Conservation (phyloP, 2,888 invertebrate genomes). For the Dascillus cervinus region DNA sequence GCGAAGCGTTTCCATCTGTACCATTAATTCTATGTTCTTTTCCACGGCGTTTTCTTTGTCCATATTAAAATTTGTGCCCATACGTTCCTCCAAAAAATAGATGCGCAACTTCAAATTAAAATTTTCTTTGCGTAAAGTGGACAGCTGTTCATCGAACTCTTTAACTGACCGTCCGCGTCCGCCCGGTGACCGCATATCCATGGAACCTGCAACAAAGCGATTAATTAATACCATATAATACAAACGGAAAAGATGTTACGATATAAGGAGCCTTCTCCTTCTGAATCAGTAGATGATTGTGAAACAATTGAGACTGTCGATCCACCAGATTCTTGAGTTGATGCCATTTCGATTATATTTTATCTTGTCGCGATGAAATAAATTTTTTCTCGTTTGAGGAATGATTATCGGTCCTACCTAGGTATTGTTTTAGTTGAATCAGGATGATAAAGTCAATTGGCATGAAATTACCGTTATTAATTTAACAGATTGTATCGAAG, state of each 20-base stretch:
- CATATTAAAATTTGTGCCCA: slow-evolving; percentile 55
- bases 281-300: too few relatives aligned
- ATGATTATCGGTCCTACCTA: too few relatives aligned
- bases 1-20: slow-evolving; percentile 66
- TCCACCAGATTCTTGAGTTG: too few relatives aligned
- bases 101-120: slow-evolving; percentile 86
- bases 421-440: neutral
- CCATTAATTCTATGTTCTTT: slow-evolving; percentile 60
- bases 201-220: slow-evolving; percentile 6
- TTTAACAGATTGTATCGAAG: too few relatives aligned
- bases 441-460: neutral
- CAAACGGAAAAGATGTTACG: too few relatives aligned
- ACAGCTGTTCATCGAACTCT: slow-evolving; percentile 83
- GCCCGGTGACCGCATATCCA: slow-evolving; percentile 32
- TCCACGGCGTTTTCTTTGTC: slow-evolving; percentile 62
- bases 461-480: too few relatives aligned
- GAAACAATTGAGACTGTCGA: too few relatives aligned
- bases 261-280: too few relatives aligned
- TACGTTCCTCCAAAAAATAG: slow-evolving; percentile 82
- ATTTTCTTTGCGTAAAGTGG: slow-evolving; percentile 79
- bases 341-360: too few relatives aligned
- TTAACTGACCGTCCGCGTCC: slow-evolving; percentile 67
- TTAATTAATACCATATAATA: neutral
- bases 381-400: too few relatives aligned
- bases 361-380: too few relatives aligned